A percentile compares a stretch with the other conserved stretches of the same genome.
Conservation (phyloP, 2,797 vertebrate species). For the Mus minutoides region DNA sequence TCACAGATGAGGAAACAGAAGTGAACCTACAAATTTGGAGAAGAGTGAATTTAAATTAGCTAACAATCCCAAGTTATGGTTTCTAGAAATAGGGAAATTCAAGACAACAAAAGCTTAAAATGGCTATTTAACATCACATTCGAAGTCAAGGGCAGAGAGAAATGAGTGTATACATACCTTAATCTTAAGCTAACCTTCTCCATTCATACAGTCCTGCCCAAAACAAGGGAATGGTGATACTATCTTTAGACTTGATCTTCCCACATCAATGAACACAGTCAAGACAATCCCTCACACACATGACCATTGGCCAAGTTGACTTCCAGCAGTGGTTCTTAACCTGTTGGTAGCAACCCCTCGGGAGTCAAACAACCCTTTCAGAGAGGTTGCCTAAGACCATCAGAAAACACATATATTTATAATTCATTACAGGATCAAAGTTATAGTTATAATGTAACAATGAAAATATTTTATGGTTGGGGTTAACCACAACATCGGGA, state of each 20-base stretch:
- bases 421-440: background rate
- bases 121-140: background rate
- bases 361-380: background rate
- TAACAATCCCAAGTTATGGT: background rate
- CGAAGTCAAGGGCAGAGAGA: background rate
- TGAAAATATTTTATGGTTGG: background rate
- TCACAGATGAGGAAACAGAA: constrained; percentile 56
- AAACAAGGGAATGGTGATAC: background rate
- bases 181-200: background rate
- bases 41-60: too few relatives aligned
- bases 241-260: background rate
- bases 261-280: background rate
- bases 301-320: background rate
- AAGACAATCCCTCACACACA: background rate
- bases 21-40: background rate
- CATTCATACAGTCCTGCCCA: background rate
- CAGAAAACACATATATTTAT: background rate
- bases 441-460: background rate
- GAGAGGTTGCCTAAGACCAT: background rate
- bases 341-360: background rate
- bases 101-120: background rate
- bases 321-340: background rate
- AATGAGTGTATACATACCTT: background rate
- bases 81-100: background rate
- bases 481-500: background rate